Conservation (phyloP, 1,140 invertebrate genomes). For the Drosophila tristis region DNA sequence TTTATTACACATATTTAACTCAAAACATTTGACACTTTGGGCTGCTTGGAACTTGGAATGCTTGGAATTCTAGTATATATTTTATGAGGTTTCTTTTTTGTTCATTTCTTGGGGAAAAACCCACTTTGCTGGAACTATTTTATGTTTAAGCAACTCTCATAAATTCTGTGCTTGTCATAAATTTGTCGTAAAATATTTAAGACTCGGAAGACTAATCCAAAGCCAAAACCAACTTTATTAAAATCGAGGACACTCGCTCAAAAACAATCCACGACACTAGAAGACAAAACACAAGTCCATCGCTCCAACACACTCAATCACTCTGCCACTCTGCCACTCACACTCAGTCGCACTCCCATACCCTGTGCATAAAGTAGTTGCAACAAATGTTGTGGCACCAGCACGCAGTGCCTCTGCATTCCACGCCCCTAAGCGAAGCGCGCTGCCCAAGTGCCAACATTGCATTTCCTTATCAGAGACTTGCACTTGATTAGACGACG, state of each 20-base stretch:
- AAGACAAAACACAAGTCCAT: conserved; percentile 46
- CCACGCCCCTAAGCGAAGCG: not conserved
- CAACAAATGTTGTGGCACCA: conserved; percentile 31
- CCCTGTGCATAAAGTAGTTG: conserved; percentile 48
- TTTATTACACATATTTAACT: too few relatives aligned
- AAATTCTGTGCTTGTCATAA: too few relatives aligned
- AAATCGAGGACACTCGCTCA: conserved; percentile 9
- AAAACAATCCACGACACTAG: not conserved
- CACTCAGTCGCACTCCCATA: not conserved
- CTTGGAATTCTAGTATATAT: not conserved
- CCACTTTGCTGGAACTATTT: conserved; percentile 3
- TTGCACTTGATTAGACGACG: conserved; percentile 64
- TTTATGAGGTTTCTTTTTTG: not conserved
- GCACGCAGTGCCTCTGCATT: not conserved
- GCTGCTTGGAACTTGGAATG: too few relatives aligned
- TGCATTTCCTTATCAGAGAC: conserved; percentile 70
- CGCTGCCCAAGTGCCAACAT: conserved; percentile 35
- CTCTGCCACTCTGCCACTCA: not conserved
- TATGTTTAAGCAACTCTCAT: not conserved
- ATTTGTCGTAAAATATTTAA: conserved; percentile 13
- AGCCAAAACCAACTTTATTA: conserved; percentile 17
- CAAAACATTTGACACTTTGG: too few relatives aligned
- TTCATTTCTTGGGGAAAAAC: not conserved
- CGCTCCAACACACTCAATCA: not conserved
- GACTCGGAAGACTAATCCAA: conserved; percentile 6